Conservation (phyloP, 2,113 vertebrate genomes). For the Tupaia chinensis region DNA sequence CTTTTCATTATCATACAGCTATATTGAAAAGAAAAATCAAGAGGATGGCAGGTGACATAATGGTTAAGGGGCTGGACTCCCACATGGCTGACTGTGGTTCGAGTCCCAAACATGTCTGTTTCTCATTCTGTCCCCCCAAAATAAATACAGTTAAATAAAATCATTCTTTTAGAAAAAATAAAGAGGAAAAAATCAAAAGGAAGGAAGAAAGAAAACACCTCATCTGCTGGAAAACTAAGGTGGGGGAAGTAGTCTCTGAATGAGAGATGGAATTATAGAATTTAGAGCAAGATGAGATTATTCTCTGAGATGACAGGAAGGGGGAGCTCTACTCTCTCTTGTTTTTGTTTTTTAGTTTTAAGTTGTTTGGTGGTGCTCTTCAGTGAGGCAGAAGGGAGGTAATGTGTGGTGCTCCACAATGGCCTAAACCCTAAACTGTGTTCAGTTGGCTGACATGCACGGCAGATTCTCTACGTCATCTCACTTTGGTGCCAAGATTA, state of each 20-base stretch:
- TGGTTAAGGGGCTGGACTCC: too few species aligned
- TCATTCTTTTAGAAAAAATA: not conserved
- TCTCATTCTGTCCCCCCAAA: too few species aligned
- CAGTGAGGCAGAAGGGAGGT: not conserved
- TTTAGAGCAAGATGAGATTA: constrained; percentile 33
- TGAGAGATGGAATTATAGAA: not conserved
- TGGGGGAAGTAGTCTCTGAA: not conserved
- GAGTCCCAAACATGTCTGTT: too few species aligned
- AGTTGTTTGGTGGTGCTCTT: constrained; percentile 27
- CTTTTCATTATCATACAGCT: constrained; percentile 11
- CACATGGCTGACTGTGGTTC: too few species aligned
- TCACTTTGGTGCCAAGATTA: not conserved
- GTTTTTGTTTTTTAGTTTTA: not conserved
- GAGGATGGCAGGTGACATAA: not conserved
- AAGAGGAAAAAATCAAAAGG: not conserved
- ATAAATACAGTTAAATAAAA: too few species aligned
- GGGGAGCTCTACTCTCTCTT: not conserved
- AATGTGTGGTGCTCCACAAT: not conserved
- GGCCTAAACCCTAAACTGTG: not conserved
- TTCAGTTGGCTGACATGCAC: not conserved
- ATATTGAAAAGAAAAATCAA: constrained; percentile 48
- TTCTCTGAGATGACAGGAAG: not conserved
- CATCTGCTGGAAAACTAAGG: not conserved
- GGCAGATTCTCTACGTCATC: not conserved
- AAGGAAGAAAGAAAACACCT: not conserved